A percentile compares a stretch with the other conserved stretches of the same genome.
These are phyloP conservation scores for Campylorhamphus procurvoides DNA, from an alignment of 2,113 vertebrate genomes.

Conservation along the genomic window DNA sequence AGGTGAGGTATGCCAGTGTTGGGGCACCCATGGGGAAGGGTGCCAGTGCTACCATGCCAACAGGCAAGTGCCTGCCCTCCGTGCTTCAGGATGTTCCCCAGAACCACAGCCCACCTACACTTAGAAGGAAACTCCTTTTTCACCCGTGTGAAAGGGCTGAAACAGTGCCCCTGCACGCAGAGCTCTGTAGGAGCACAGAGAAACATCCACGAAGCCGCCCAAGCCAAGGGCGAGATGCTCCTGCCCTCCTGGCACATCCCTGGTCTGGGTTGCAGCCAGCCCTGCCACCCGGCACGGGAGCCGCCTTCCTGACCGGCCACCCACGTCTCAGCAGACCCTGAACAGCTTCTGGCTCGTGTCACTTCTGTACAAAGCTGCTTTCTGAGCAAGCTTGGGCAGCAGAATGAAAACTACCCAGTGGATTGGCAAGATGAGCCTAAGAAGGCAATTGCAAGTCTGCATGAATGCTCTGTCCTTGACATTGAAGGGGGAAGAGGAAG, in stretches of 20 bases:
- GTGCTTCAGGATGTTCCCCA: background rate
- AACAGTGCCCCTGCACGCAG: accelerated
- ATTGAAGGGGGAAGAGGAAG: background rate
- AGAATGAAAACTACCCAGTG: background rate
- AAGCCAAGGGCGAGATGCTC: accelerated
- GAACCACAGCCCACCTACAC: accelerated
- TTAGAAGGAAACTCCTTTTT: background rate
- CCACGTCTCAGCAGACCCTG: background rate
- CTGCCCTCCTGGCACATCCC: accelerated
- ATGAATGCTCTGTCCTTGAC: background rate
- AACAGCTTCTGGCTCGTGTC: background rate
- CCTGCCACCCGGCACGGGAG: background rate
- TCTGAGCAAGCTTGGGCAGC: background rate
- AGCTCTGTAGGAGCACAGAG: background rate
- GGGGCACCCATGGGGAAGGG: accelerated
- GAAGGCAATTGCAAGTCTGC: background rate
- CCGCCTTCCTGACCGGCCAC: background rate
- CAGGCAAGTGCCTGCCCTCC: background rate
- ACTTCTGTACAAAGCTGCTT: background rate
- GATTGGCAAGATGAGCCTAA: background rate
- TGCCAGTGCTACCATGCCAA: background rate
- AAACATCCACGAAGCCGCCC: accelerated
- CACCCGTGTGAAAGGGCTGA: accelerated
- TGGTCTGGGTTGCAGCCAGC: background rate
- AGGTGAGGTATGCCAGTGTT: accelerated